phyloP scores from a whole-genome alignment of 2,888 invertebrate genomes.

The Cantharis nigra region DNA sequence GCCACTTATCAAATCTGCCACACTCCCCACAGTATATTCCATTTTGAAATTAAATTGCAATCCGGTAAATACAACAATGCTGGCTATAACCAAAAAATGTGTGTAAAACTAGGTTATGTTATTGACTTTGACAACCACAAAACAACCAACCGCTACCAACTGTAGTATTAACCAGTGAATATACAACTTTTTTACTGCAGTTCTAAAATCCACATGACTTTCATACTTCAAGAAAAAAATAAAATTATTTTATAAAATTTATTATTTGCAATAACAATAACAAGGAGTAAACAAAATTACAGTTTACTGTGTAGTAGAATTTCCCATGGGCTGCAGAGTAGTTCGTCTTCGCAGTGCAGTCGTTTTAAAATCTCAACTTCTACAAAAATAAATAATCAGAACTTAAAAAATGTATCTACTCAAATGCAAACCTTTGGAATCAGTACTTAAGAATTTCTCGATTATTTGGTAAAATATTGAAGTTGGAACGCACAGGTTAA shows the following conservation, averaged over 20 bases:
- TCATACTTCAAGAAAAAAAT: no score
- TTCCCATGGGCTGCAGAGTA: neutral
- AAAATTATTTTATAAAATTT: neutral
- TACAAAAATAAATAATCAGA: neutral
- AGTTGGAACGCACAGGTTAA: conserved; percentile 65
- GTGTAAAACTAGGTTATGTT: neutral
- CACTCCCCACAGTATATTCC: conserved; percentile 59
- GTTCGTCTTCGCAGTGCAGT: neutral
- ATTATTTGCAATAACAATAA: neutral
- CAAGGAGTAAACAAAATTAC: neutral
- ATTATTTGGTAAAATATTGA: conserved; percentile 1
- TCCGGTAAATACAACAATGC: neutral
- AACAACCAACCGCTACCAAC: no score
- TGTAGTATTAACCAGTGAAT: no score
- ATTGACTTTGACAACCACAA: neutral
- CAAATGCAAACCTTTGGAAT: neutral
- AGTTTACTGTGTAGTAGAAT: neutral
- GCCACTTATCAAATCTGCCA: conserved; percentile 64
- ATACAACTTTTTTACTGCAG: no score
- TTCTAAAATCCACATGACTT: no score
- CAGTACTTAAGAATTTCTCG: conserved; percentile 3
- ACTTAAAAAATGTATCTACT: neutral
- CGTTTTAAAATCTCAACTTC: neutral
- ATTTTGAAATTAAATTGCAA: conserved; percentile 22
- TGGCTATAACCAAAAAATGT: neutral